Evolutionary conservation across 1,140 invertebrate species (phyloP), one percentile per base, ranked within the genome.

Genomic region (Drosophila pruinosa): DNA sequence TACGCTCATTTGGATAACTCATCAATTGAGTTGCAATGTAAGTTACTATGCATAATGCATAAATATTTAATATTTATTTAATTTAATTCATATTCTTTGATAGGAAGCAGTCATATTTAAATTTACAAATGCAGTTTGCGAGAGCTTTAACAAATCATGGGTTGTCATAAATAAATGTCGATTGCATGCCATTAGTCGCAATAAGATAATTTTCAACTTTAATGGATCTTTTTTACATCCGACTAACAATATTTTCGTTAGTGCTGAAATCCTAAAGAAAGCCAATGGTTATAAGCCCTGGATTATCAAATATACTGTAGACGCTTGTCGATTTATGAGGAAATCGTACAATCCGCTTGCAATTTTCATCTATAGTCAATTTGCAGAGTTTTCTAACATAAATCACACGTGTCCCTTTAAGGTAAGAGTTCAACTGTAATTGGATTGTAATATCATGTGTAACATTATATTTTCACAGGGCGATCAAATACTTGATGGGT

Each of bases 81-180:
- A 4, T 28, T 14, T 26, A 19, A 31, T 28, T 34, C 3, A 8
- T 7, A 7, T 31, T 6, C 2, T 1, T 8, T 10, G 12, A 28
- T 15, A 67, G 64, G 26, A 68, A 2, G 26, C 26, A n/a, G 31
- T 34, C 4, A 34, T 34, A 12, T 34, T 34, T n/a, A 34, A 12
- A 2, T 34, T 34, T 4, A 34, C 31, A 34, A 34, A 34, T 12
- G 31, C 31, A 34, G 31, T 34, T 34, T 34, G 31, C 31, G 5
- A 34, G 5, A 34, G n/a, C 3, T n/a, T 12, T 34, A 34, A 34
- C 31, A 10, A 12, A 4, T 34, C 31, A 12, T 34, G 31, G 31
- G n/a, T 34, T 12, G 3, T n/a, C 6, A 34, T 34, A 34, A 34
- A 34, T 34, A 34, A 34, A 34, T 34, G 31, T 4, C 31, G 31